These are phyloP conservation scores for Natator depressus DNA, from an alignment of 2,113 vertebrate species.

Conservation along the genomic window DNA sequence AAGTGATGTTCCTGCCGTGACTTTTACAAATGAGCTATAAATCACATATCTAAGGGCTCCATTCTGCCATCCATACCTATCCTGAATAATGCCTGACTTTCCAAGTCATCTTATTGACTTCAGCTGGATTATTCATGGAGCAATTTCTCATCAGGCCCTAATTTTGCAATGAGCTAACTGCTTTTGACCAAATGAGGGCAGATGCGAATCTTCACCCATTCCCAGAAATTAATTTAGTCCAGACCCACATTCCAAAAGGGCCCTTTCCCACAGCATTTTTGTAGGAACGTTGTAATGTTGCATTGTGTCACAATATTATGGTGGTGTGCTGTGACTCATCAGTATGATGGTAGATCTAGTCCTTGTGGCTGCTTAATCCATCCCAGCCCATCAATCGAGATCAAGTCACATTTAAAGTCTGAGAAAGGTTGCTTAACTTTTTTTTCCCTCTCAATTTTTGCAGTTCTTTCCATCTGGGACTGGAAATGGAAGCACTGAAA, in stretches of 20 bases:
- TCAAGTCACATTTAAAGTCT: constrained; percentile 26
- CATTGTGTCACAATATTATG: rapidly evolving
- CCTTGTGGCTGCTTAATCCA: rapidly evolving
- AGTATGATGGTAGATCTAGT: not conserved
- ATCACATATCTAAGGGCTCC: not conserved
- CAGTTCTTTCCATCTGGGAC: constrained; percentile 47
- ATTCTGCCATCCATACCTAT: rapidly evolving
- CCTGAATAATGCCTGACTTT: not conserved
- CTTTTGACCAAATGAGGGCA: not conserved
- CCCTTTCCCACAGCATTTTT: rapidly evolving
- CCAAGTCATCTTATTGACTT: not conserved
- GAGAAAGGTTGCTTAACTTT: constrained; percentile 61
- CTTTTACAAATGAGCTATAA: not conserved
- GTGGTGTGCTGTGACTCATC: not conserved
- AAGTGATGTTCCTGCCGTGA: rapidly evolving
- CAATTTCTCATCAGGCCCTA: not conserved
- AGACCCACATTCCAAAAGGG: rapidly evolving
- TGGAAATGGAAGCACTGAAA: constrained; percentile 54
- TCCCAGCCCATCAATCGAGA: not conserved
- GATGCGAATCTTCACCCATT: not conserved
- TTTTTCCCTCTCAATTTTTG: constrained; percentile 28
- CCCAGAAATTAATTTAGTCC: not conserved
- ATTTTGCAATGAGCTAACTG: not conserved
- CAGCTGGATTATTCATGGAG: not conserved
- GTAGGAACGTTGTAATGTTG: not conserved